phyloP scores from a whole-genome alignment of 2,113 vertebrate species.

The Scortum barcoo region DNA sequence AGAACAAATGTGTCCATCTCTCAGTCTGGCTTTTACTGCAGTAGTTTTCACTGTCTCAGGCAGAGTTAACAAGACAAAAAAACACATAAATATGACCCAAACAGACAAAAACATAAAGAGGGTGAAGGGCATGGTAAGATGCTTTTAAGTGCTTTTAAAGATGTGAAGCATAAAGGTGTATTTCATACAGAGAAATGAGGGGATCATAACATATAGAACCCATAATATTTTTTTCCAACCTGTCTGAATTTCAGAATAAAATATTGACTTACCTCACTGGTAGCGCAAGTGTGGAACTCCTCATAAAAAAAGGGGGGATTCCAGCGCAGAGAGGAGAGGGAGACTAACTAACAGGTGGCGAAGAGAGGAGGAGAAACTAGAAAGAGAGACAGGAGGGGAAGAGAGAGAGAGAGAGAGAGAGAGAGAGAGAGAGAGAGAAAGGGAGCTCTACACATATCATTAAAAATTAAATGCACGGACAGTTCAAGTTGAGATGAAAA shows the following conservation, averaged over 20 bases:
- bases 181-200: not conserved
- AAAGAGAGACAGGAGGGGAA: slow-evolving; percentile 35
- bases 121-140: not conserved
- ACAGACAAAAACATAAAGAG: not conserved
- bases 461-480: slow-evolving; percentile 67
- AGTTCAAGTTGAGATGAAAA: slow-evolving; percentile 75
- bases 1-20: not conserved
- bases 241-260: slow-evolving; percentile 15
- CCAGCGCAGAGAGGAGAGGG: slow-evolving; percentile 63
- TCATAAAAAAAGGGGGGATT: slow-evolving; percentile 76
- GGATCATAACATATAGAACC: not conserved
- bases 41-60: not conserved
- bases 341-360: slow-evolving; percentile 83
- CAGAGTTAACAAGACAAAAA: not conserved
- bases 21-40: not conserved
- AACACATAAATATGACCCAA: not conserved
- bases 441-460: slow-evolving; percentile 53
- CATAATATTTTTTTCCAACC: not conserved
- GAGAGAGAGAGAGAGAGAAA: not conserved
- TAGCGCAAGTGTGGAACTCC: slow-evolving; percentile 75
- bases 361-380: slow-evolving; percentile 60
- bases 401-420: slow-evolving; percentile 39
- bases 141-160: not conserved
- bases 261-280: slow-evolving; percentile 73
- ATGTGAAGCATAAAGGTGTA: not conserved